Conservation (phyloP, 2,888 invertebrate genomes). For the Megamerina dolium region DNA sequence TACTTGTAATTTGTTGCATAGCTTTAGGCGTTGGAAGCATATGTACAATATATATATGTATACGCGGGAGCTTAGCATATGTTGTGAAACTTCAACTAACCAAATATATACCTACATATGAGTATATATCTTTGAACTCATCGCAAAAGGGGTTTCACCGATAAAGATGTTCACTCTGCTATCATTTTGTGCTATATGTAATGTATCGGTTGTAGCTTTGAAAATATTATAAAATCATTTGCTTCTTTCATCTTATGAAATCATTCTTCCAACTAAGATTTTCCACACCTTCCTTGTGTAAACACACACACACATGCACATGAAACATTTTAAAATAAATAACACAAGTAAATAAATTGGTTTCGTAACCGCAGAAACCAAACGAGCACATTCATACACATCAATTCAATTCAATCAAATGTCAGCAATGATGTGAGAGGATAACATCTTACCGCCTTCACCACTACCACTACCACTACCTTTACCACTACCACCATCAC, state of each 20-base stretch:
- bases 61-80: too few species aligned
- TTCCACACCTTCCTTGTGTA: conserved; percentile 19
- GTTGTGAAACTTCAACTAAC: too few species aligned
- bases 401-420: conserved; percentile 44
- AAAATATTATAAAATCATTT: not conserved
- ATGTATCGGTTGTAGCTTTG: too few species aligned
- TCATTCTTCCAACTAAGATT: conserved; percentile 29
- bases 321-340: conserved; percentile 1
- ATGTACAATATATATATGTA: too few species aligned
- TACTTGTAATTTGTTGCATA: too few species aligned
- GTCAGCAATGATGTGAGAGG: conserved; percentile 24
- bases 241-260: conserved; percentile 34
- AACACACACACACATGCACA: too few species aligned
- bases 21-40: too few species aligned
- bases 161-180: too few species aligned
- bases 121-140: too few species aligned
- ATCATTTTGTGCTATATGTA: too few species aligned
- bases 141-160: too few species aligned
- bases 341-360: conserved; percentile 39
- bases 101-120: too few species aligned
- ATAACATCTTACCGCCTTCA: not conserved
- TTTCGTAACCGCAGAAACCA: conserved; percentile 43
- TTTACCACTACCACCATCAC: not conserved
- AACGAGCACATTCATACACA: conserved; percentile 23
- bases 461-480: not conserved